Evolutionary conservation across 2,113 vertebrate species (phyloP), one percentile per base, ranked within the genome.

Genomic region (Mastomys coucha): DNA sequence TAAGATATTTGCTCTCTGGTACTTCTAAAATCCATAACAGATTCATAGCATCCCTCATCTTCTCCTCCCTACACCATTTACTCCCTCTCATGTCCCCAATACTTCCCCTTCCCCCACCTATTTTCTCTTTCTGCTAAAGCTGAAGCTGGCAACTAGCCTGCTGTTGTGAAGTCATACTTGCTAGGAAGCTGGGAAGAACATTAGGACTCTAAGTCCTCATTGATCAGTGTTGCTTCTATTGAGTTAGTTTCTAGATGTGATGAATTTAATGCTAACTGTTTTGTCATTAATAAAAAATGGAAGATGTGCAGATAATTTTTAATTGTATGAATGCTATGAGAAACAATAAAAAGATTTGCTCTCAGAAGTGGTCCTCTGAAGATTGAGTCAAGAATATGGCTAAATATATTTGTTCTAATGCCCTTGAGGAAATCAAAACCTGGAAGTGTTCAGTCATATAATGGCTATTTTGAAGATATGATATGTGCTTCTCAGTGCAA

Each of bases 271-370:
- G 80, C 56, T 6, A 36, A 76, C 63, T 97, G 90, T 22, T 94
- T 69, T 67, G 91, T 97, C 94, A 14, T 94, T 96, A 95, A 77
- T 19, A 93, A 92, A 82, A 88, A 95, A 76, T 93, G 58, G 84
- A 89, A 96, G 86, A 88, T 14, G n/a, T 78, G 82, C n/a, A 97
- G 97, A 95, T 97, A 94, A 81, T 93, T 97, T 93, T 97, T 95
- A 97, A 97, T 91, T 89, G 80, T 84, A 92, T 85, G 97, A 87
- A 87, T 78, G 10, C 49, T 88, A 94, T 91, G 65, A 82, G 82
- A 97, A 97, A 93, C 65, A 69, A 69, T 31, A 69, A 69, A 69
- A 33, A 69, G 12, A 69, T 56, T 65, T 63, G 45, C 26, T 95
- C 36, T 86, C 24, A 86, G 13, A 39, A 85, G 69, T 45, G 42